Evolutionary conservation across 2,113 vertebrate species (phyloP).

Genomic region (Puma concolor): DNA sequence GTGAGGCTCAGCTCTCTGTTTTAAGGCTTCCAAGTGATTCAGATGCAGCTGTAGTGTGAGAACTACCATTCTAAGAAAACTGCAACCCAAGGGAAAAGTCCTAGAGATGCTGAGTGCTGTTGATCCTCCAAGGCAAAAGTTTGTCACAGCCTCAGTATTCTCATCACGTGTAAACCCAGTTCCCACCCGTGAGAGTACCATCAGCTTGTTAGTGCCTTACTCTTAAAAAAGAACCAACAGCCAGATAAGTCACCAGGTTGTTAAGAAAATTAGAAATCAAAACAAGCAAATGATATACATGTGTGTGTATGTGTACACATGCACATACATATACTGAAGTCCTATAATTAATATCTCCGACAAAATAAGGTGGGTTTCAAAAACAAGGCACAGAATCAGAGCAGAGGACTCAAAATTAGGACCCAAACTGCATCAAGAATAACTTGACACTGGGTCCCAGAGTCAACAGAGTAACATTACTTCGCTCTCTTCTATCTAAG

Average conservation of each 20-base stretch:
- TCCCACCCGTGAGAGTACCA: no score
- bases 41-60: background rate
- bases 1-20: background rate
- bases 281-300: background rate
- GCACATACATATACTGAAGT: background rate
- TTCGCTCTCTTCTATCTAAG: background rate
- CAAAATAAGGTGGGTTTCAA: background rate
- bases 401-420: background rate
- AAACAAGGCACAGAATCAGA: background rate
- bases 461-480: background rate
- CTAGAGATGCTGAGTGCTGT: background rate
- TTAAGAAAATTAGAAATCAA: background rate
- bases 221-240: background rate
- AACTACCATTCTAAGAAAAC: background rate
- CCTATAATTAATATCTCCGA: background rate
- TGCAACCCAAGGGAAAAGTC: background rate
- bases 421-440: background rate
- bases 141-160: background rate
- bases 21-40: background rate
- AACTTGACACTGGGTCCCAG: background rate
- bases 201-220: background rate
- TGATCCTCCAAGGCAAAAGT: background rate
- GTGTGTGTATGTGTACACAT: background rate
- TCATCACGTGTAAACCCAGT: background rate
- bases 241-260: background rate